A percentile compares a stretch with the other conserved stretches of the same genome.
Evolutionary conservation across 2,797 vertebrate species (phyloP).

Genomic region (Pelobates cultripes): DNA sequence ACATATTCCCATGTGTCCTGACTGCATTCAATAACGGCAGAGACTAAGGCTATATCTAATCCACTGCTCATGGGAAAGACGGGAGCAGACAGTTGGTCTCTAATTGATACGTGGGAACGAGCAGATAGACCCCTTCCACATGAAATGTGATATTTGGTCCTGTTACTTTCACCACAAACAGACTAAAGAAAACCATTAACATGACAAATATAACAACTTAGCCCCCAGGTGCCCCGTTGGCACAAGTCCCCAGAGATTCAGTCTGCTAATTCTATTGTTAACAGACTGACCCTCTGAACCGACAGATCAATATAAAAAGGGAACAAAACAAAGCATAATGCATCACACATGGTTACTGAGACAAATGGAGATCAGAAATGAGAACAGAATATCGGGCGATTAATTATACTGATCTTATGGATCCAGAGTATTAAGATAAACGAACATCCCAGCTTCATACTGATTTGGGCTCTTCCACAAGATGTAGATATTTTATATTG

Average conservation of each 20-base stretch:
- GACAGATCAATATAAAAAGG: neutral
- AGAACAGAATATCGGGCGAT: no score
- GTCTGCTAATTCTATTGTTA: neutral
- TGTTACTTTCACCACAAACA: constrained; percentile 27
- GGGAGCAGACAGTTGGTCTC: constrained; percentile 30
- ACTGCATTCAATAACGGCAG: no score
- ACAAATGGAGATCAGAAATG: no score
- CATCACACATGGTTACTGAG: no score
- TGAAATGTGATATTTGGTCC: constrained; percentile 31
- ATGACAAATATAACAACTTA: constrained; percentile 36
- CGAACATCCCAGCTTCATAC: no score
- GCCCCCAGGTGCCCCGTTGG: constrained; percentile 22
- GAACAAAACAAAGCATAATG: neutral
- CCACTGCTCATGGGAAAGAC: constrained; percentile 10
- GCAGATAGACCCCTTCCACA: constrained; percentile 38
- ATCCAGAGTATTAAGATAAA: no score
- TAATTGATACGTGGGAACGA: constrained; percentile 49
- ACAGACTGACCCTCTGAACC: constrained; percentile 1
- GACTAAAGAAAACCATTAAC: constrained; percentile 29
- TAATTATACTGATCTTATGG: no score
- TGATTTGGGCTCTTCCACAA: no score
- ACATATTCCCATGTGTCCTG: no score
- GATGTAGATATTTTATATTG: no score
- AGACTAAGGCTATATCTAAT: neutral
- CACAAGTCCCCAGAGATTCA: constrained; percentile 25